Conservation (phyloP, 2,888 invertebrate genomes). For the Pristionchus exspectatus region DNA sequence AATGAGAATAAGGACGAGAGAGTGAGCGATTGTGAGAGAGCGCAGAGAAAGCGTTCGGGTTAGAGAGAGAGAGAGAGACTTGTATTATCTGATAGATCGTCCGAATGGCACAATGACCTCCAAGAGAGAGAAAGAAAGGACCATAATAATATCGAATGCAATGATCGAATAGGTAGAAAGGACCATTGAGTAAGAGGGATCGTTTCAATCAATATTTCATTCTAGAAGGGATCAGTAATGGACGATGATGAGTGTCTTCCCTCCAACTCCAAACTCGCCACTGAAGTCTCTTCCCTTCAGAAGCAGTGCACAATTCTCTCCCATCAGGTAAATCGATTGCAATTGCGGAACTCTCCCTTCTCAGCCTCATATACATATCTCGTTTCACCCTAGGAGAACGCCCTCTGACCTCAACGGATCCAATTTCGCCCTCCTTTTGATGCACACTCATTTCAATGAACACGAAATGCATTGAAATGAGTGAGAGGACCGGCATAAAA, state of each 20-base stretch:
- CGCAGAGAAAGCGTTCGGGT: background rate
- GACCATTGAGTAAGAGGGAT: background rate
- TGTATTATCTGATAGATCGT: slow-evolving; percentile 8
- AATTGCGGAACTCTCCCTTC: background rate
- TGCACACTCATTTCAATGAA: background rate
- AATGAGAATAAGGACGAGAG: background rate
- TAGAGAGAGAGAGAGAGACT: background rate
- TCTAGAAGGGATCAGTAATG: slow-evolving; percentile 45
- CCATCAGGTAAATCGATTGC: slow-evolving; percentile 49
- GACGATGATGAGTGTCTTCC: slow-evolving; percentile 11
- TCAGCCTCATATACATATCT: background rate
- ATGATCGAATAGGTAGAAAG: slow-evolving; percentile 13
- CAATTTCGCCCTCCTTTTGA: background rate
- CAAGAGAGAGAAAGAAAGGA: background rate
- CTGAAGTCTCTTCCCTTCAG: slow-evolving; percentile 13
- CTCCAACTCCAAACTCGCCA: background rate
- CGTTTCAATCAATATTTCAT: background rate
- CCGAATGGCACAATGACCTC: slow-evolving; percentile 47
- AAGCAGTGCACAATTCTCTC: slow-evolving; percentile 18
- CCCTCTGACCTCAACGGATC: slow-evolving; percentile 42
- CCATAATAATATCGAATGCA: slow-evolving; percentile 24
- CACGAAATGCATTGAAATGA: slow-evolving; percentile 47
- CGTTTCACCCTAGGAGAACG: slow-evolving; percentile 17
- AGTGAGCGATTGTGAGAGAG: slow-evolving; percentile 11
- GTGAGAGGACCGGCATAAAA: slow-evolving; percentile 19